A percentile compares a stretch with the other conserved stretches of the same genome.
phyloP scores from a whole-genome alignment of 2,797 vertebrate species.

The Squalus acanthias region DNA sequence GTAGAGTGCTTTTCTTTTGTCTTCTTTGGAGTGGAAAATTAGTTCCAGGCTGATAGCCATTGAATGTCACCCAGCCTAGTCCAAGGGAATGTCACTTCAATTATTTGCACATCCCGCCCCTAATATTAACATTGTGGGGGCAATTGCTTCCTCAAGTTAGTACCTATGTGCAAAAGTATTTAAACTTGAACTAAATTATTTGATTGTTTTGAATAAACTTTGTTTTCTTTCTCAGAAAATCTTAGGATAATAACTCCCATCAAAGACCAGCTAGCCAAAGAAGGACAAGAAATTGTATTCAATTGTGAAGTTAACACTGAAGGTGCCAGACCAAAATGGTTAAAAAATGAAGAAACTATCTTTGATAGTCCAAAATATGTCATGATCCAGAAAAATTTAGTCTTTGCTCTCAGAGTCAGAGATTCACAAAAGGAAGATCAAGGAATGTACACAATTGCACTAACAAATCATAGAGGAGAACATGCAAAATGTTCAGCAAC shows the following conservation, averaged over 20 bases:
- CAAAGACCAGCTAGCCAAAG: conserved; percentile 77
- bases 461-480: conserved; percentile 86
- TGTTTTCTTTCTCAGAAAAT: conserved; percentile 70
- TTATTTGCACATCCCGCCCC: not conserved
- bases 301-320: conserved; percentile 94
- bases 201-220: conserved; percentile 39
- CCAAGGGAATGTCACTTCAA: not conserved
- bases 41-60: not conserved
- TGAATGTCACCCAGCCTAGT: not conserved
- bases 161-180: not conserved
- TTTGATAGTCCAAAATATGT: conserved; percentile 90
- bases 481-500: conserved; percentile 73
- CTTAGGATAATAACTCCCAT: conserved; percentile 85
- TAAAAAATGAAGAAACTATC: conserved; percentile 80
- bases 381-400: conserved; percentile 83
- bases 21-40: not conserved
- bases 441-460: conserved; percentile 67
- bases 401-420: conserved; percentile 87
- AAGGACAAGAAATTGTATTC: conserved; percentile 83
- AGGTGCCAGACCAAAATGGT: conserved; percentile 95
- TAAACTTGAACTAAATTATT: conserved; percentile 28
- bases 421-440: conserved; percentile 75
- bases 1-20: not conserved
- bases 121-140: not conserved
- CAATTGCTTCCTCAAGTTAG: not conserved